Base-by-base conservation (phyloP, 2,113 vertebrate genomes). In the Brienomyrus brachyistius region DNA sequence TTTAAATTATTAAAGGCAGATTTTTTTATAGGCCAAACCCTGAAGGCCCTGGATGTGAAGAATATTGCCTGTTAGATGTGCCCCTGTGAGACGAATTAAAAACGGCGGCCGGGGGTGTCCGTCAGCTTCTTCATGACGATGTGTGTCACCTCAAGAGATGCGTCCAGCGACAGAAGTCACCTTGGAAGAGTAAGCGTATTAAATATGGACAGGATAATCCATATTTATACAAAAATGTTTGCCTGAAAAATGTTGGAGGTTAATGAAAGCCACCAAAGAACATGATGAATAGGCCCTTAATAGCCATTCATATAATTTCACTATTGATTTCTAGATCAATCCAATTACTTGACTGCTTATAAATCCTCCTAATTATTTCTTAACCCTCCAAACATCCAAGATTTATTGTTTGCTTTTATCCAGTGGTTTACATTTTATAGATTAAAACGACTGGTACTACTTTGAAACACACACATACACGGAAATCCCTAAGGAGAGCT, bases 141-240 rank as follows among this genome's bases (percentile, higher is more conserved):
- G 90, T 84, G 86, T 92, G 66, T 88, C 93, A 93, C 92, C 47
- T 17, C 77, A 70, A 90, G 0, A 0, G 51, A 91, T 9, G 92
- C 91, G 90, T 91, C 74, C 91, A 93, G 89, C 54, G 92, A 90
- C 89, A 93, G 94, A 94, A 94, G 92, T 94, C 93, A 95, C 92
- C 91, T 94, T 95, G 92, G 82, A 62, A 92, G 35, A 90, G 88
- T 91, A 94, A 91, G 91, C 84, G 0, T 23, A 88, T 92, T 93
- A 92, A 91, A 88, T 0, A 1, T 91, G 83, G 92, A 92, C 92
- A 94, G 91, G 90, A 91, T 82, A 91, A 87, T 90, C 88, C 59
- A 90, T 4, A 48, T 3, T 84, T 89, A 89, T 88, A 89, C 9
- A 27, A n/a, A 88, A 4, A 45, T 80, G 5, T 80, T 40, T 80